These are phyloP conservation scores for Meandrina meandrites DNA, from an alignment of 92 coral and sea anemone species.

Conservation along the genomic window DNA sequence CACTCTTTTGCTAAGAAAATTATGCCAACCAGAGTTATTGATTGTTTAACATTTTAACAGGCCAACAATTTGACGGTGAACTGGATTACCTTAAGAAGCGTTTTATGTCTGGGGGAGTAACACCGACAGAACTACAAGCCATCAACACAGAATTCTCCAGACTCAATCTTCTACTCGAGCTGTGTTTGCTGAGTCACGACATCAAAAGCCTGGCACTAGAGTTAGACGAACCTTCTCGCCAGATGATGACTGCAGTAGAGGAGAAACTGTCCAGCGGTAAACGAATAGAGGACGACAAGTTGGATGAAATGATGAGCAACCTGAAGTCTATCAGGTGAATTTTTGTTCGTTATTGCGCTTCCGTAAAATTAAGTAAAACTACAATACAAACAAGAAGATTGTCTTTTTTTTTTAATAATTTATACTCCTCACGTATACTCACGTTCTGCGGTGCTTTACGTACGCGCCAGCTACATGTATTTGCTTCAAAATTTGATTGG, in stretches of 20 bases:
- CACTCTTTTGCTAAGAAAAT: too few species aligned
- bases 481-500: too few species aligned
- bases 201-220: constrained; percentile 3
- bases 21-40: too few species aligned
- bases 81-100: constrained; percentile 41
- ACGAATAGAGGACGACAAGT: constrained; percentile 50
- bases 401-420: too few species aligned
- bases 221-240: constrained; percentile 39
- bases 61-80: constrained; percentile 5
- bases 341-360: too few species aligned
- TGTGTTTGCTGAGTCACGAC: constrained; percentile 56
- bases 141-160: constrained; percentile 75
- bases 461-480: too few species aligned
- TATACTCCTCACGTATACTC: too few species aligned
- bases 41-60: too few species aligned
- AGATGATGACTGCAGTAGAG: constrained; percentile 24
- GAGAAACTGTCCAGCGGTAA: constrained; percentile 44
- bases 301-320: constrained; percentile 40
- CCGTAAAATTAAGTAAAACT: neutral
- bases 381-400: too few species aligned
- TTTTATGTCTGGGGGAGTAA: constrained; percentile 5
- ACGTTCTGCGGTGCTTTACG: too few species aligned
- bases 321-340: constrained; percentile 24
- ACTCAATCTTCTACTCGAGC: constrained; percentile 63
- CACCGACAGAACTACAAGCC: constrained; percentile 57